Evolutionary conservation across 2,888 invertebrate genomes (phyloP).

Genomic region (Perdita meconis): DNA sequence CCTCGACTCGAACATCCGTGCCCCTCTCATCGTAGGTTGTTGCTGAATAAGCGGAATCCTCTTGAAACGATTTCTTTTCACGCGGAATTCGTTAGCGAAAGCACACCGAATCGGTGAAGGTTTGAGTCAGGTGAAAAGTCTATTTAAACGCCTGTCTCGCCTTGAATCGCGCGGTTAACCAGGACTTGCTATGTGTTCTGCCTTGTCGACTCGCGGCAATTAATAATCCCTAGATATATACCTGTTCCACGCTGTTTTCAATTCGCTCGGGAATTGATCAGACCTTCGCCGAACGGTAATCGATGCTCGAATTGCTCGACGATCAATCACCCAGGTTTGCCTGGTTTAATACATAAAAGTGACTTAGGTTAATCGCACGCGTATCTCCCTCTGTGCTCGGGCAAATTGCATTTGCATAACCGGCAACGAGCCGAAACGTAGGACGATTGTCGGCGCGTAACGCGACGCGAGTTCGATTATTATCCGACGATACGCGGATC

Average conservation of each 20-base stretch:
- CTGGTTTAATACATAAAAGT: constrained; percentile 18
- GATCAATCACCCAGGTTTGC: background rate
- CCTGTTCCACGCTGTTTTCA: background rate
- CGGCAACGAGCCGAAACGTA: constrained; percentile 23
- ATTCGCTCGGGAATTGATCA: constrained; percentile 15
- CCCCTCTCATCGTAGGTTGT: background rate
- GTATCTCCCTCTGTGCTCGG: constrained; percentile 27
- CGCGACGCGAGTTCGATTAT: constrained; percentile 33
- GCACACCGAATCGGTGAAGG: background rate
- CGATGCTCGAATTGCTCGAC: constrained; percentile 22
- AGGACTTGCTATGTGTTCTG: constrained; percentile 34
- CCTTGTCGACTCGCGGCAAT: constrained; percentile 26
- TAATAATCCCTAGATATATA: constrained; percentile 38
- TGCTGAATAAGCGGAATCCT: background rate
- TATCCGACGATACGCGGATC: constrained; percentile 18
- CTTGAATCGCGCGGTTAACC: constrained; percentile 6
- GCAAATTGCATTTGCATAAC: constrained; percentile 47
- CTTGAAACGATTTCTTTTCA: background rate
- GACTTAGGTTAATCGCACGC: constrained; percentile 53
- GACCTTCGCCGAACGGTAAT: background rate
- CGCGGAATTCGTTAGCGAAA: background rate
- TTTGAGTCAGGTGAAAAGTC: constrained; percentile 29
- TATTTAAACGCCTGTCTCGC: constrained; percentile 12
- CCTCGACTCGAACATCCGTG: background rate
- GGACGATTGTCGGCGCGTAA: constrained; percentile 20